phyloP scores from a whole-genome alignment of 2,888 invertebrate species.

The Chymomyza amoena region DNA sequence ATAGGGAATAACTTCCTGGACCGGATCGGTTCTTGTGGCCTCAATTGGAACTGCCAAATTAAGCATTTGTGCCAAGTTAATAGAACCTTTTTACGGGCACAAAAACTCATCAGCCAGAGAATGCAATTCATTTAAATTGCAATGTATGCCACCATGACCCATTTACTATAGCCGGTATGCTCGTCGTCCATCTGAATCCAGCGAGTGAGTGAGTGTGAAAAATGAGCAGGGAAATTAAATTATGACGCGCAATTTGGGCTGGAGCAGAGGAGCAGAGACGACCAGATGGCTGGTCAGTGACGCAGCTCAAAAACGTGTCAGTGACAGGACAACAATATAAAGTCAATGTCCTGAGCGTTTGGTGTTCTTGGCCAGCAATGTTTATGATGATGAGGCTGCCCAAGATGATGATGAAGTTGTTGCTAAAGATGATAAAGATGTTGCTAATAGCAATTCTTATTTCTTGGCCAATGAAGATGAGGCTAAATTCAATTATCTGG shows the following conservation, averaged over 20 bases:
- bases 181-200: neutral
- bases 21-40: no score
- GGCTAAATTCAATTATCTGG: slow-evolving; percentile 52
- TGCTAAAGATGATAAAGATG: slow-evolving; percentile 29
- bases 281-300: neutral
- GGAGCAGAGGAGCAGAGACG: no score
- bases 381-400: slow-evolving; percentile 7
- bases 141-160: neutral
- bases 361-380: neutral
- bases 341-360: neutral
- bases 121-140: neutral
- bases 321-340: neutral
- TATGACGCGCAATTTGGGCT: slow-evolving; percentile 52
- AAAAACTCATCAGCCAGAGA: neutral
- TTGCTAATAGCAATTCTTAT: no score
- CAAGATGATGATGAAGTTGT: neutral
- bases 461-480: no score
- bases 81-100: neutral
- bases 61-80: no score
- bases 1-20: no score
- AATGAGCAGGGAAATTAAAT: slow-evolving; percentile 47
- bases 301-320: neutral
- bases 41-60: no score
- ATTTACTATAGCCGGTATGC: neutral
- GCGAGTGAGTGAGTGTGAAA: neutral